Percentiles rank a stretch among this genome's conserved stretches.
Evolutionary conservation across 2,113 vertebrate genomes (phyloP).

Genomic region (Cebus imitator): DNA sequence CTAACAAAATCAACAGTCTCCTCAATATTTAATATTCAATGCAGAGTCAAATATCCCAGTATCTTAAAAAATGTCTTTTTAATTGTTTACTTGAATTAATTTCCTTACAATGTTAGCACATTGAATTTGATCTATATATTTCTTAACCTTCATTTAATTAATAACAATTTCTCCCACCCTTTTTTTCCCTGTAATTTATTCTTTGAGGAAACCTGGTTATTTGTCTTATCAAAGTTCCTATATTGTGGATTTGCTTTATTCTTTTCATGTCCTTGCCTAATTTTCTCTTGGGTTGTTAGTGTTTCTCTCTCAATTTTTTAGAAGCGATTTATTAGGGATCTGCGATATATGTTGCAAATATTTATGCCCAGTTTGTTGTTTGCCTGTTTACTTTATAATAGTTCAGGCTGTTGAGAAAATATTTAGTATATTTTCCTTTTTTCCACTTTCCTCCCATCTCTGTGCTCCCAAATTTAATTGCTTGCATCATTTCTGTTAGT

Average conservation of each 20-base stretch:
- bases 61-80: not conserved
- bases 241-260: not conserved
- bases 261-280: not conserved
- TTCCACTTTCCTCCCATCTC: not conserved
- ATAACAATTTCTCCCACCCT: not conserved
- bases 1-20: not conserved
- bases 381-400: not conserved
- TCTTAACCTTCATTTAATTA: not conserved
- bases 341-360: not conserved
- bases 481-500: not conserved
- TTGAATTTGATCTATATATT: not conserved
- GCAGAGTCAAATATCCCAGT: not conserved
- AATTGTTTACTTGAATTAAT: not conserved
- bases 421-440: not conserved
- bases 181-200: not conserved
- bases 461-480: not conserved
- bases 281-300: not conserved
- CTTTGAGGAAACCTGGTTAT: not conserved
- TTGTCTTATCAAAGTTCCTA: not conserved
- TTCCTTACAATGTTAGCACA: not conserved
- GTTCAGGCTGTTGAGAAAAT: not conserved
- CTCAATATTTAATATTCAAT: conserved; percentile 12
- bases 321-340: not conserved
- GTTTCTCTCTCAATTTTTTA: not conserved
- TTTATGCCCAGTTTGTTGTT: not conserved